Conservation (phyloP, 2,888 invertebrate species). For the Ennomos fuscantarius region DNA sequence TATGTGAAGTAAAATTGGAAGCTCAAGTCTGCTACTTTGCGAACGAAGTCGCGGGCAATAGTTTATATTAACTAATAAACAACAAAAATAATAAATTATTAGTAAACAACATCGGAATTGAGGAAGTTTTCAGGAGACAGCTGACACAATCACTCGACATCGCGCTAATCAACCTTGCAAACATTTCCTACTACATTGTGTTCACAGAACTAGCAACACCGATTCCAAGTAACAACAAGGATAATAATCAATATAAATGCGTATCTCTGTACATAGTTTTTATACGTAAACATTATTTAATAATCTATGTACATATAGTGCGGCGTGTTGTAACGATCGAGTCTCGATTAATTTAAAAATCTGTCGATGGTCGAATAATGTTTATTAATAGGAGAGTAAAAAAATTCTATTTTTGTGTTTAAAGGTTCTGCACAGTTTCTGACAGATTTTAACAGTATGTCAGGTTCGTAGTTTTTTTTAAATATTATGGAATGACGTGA, state of each 20-base stretch:
- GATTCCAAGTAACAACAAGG: conserved; percentile 40
- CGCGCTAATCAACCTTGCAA: conserved; percentile 25
- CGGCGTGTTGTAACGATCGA: conserved; percentile 12
- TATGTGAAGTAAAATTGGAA: too few relatives aligned
- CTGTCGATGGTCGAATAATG: conserved; percentile 15
- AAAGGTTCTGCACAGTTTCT: conserved; percentile 24
- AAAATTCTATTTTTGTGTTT: background rate
- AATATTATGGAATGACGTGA: too few relatives aligned
- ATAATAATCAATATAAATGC: conserved; percentile 21
- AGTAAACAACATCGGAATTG: too few relatives aligned
- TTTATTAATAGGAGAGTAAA: conserved; percentile 20
- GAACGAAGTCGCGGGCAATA: too few relatives aligned
- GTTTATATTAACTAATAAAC: too few relatives aligned
- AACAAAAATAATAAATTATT: too few relatives aligned
- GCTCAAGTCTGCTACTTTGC: too few relatives aligned
- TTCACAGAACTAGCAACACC: conserved; percentile 18
- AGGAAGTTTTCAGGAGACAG: conserved; percentile 13
- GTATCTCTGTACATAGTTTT: conserved; percentile 16
- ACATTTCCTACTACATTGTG: conserved; percentile 32
- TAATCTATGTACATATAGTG: conserved; percentile 10
- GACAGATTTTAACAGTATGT: too few relatives aligned
- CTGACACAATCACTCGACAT: conserved; percentile 9
- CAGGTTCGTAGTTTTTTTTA: too few relatives aligned
- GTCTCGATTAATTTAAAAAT: conserved; percentile 22
- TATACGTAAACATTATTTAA: background rate